Evolutionary conservation across 2,888 invertebrate genomes (phyloP), one percentile per base, ranked within the genome.

Genomic region (Pteria penguin): DNA sequence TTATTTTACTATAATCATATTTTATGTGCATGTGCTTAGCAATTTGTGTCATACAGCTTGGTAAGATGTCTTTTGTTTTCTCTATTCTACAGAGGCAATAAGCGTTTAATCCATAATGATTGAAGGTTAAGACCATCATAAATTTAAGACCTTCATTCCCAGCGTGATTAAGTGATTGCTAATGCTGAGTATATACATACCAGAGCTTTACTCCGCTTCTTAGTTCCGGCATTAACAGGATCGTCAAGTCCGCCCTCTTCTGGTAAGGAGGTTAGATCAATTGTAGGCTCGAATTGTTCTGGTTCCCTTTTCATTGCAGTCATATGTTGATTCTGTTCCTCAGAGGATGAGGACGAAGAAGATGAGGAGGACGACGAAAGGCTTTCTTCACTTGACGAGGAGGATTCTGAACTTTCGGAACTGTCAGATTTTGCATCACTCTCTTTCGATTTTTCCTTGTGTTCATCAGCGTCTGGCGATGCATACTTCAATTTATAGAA

Each of bases 211-310:
- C 18, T 45, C 45, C 18, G 45, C 45, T 18, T 45, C 45, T 45
- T 45, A 14, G 45, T 45, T 14, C 45, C 45, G 8, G 45, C 45
- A 45, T 45, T 45, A 14, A 45, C 8, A 14, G 45, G 45, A 45
- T 45, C 8, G 18, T 45, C 11, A 8, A 14, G 45, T 14, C 74
- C 67, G 5, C 68, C 67, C 62, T 72, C 72, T 22, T 36, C 68
- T n/a, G 68, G 72, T 66, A 68, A 45, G 33, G 72, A 27, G 27
- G 72, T 68, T 24, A 76, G 60, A 27, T 76, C 76, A 26, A 76
- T 76, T 3, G 76, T 76, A 32, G 52, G 71, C 32, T 76, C 76
- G 0, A 68, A 71, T 5, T 36, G 36, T 54, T 76, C 76, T 22
- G 71, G 65, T 4, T 55, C 57, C 26, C 76, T 26, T 68, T 76